A percentile compares a stretch with the other conserved stretches of the same genome.
Evolutionary conservation across 2,113 vertebrate species (phyloP).

Genomic region (Ptilorrhoa leucosticta): DNA sequence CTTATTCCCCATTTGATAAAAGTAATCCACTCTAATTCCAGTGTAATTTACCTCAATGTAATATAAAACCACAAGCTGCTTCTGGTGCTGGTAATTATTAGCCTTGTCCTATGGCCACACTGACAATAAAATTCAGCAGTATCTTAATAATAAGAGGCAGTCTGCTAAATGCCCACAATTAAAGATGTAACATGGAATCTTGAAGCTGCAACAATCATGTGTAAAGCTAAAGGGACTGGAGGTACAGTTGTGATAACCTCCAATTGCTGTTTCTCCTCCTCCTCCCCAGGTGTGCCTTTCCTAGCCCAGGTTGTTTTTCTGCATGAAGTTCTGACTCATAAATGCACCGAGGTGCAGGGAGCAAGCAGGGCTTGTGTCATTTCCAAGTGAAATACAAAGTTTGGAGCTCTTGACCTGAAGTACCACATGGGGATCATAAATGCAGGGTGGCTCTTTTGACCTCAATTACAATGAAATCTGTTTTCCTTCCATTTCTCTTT

Average conservation of each 20-base stretch:
- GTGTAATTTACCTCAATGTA: conserved; percentile 88
- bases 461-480: not conserved
- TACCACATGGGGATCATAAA: not conserved
- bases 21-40: conserved; percentile 86
- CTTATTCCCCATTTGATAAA: conserved; percentile 89
- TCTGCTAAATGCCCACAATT: conserved; percentile 69
- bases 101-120: conserved; percentile 75
- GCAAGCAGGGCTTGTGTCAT: not conserved
- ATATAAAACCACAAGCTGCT: conserved; percentile 87
- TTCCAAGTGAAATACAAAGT: not conserved
- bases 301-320: not conserved
- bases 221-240: not conserved
- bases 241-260: not conserved
- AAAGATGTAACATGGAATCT: conserved; percentile 64
- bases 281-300: not conserved
- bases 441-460: not conserved
- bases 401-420: not conserved
- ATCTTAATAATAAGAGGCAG: conserved; percentile 67
- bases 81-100: conserved; percentile 80
- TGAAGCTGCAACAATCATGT: not conserved
- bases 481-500: not conserved
- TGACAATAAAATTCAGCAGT: conserved; percentile 74
- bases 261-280: not conserved
- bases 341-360: not conserved
- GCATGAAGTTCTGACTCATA: not conserved